Evolutionary conservation across 2,888 invertebrate species (phyloP), one percentile per base, ranked within the genome.

Genomic region (Phorcus lineatus): DNA sequence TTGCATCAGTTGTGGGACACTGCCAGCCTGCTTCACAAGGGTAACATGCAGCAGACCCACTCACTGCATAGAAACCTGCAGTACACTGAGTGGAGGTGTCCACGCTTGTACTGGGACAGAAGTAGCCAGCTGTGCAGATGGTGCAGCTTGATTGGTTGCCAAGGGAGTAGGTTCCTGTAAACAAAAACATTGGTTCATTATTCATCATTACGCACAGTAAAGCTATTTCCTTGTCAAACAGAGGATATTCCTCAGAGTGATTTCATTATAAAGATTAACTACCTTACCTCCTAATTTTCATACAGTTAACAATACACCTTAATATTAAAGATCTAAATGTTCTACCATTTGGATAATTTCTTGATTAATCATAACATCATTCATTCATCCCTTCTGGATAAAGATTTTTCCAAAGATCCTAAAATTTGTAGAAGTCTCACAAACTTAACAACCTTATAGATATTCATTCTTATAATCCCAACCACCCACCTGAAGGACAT

Each of bases 81-180:
- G n/a, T 19, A 82, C 90, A 90, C 16, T 78, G 57, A 7, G 53
- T 82, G 22, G 78, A 80, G 9, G 84, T 82, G 17, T 78, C 70
- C 4, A 79, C 24, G 4, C 80, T 81, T 9, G 84, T 82, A 36
- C 66, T 75, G 3, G 90, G 83, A 80, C 92, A 92, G 52, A 84
- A 85, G 70, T 67, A 84, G 13, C 92, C 92, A 17, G 90, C 89
- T 17, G 89, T 86, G 81, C 92, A 92, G 0, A 67, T 40, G 0
- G 88, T 90, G 82, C 92, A 92, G 0, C 82, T 75, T 7, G 88
- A 84, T 76, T 86, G 89, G 19, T 85, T 85, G 40, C 90, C 87
- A 31, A 84, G 82, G 0, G 91, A 89, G 82, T 89, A 91, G 13
- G 84, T 86, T 9, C 91, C 91, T 89, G 85, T 22, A 62, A 31